Evolutionary conservation across 2,113 vertebrate species (phyloP).

Genomic region (Clupea harengus): DNA sequence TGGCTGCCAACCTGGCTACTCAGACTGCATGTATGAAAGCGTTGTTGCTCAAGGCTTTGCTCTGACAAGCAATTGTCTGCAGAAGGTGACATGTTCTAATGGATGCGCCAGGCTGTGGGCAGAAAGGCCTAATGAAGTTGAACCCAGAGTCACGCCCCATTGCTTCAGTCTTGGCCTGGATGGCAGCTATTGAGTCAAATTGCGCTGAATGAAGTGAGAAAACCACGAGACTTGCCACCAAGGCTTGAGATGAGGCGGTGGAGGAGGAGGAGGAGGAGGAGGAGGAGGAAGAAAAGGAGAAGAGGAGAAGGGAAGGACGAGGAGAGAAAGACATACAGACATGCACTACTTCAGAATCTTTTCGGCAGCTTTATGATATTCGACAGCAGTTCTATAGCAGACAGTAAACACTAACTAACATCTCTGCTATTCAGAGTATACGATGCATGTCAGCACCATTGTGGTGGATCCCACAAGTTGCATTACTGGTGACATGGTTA

Average conservation of each 20-base stretch:
- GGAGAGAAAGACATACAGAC: neutral
- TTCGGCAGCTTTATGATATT: neutral
- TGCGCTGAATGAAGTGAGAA: conserved; percentile 46
- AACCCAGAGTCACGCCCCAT: conserved; percentile 51
- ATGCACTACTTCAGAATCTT: neutral
- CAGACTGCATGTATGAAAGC: conserved; percentile 29
- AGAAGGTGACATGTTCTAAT: conserved; percentile 48
- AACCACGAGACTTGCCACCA: conserved; percentile 37
- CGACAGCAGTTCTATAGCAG: neutral
- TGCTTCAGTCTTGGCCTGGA: conserved; percentile 47
- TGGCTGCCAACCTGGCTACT: conserved; percentile 37
- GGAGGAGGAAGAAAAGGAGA: too few relatives aligned
- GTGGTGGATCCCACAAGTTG: neutral
- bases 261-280: neutral
- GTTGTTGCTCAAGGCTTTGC: conserved; percentile 40
- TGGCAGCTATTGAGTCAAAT: conserved; percentile 51
- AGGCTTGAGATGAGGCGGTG: neutral
- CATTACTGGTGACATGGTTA: neutral
- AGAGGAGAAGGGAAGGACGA: neutral
- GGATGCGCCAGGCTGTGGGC: conserved; percentile 44
- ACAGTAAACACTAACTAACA: neutral
- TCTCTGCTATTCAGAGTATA: neutral
- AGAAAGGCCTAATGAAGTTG: conserved; percentile 59
- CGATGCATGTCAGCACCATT: neutral
- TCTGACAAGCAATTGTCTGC: conserved; percentile 56